These are phyloP conservation scores for Cyphomyrus discorhynchus DNA, from an alignment of 2,113 vertebrate species.

Conservation along the genomic window DNA sequence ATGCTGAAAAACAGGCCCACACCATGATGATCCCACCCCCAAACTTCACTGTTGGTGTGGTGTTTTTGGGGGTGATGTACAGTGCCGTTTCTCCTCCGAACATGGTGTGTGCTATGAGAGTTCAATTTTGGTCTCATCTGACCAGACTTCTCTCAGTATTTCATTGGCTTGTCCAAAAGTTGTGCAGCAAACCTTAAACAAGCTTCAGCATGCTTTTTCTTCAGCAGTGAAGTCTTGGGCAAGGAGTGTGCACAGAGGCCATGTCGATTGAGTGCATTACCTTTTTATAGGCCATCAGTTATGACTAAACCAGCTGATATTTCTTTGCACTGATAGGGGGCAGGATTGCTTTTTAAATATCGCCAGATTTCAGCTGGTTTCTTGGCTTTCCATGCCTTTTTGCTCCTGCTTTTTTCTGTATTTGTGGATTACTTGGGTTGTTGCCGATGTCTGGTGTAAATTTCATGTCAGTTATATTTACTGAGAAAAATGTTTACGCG, in stretches of 20 bases:
- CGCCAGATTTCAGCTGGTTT: too few species aligned
- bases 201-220: background rate
- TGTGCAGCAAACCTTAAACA: background rate
- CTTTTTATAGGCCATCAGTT: background rate
- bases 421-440: too few species aligned
- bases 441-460: too few species aligned
- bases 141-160: background rate
- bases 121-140: background rate
- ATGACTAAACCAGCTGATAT: too few species aligned
- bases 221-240: background rate
- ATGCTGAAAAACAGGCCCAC: background rate
- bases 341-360: too few species aligned
- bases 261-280: background rate
- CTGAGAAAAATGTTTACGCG: too few species aligned
- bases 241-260: background rate
- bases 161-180: background rate
- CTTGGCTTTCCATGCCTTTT: too few species aligned
- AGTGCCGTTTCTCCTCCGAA: background rate
- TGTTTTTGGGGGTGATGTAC: background rate
- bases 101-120: background rate
- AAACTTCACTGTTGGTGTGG: background rate
- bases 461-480: too few species aligned
- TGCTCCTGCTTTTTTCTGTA: too few species aligned
- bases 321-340: too few species aligned
- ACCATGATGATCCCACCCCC: background rate